Evolutionary conservation across 2,888 invertebrate species (phyloP).

Genomic region (Caradrina kadenii): DNA sequence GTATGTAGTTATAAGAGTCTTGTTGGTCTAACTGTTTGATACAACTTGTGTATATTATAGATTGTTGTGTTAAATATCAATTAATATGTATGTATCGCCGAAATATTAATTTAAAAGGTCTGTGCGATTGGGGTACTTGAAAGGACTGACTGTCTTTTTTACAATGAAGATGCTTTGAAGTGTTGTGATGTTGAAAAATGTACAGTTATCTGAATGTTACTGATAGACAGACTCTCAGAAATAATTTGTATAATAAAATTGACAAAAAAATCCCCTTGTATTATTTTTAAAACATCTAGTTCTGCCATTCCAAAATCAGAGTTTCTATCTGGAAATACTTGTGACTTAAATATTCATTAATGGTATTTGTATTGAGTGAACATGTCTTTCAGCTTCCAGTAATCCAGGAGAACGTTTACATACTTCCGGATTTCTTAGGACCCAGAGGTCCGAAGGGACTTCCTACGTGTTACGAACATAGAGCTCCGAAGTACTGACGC

Average conservation of each 20-base stretch:
- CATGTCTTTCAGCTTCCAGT: too few species aligned
- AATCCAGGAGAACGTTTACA: too few species aligned
- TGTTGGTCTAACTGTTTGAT: constrained; percentile 39
- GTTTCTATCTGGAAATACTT: not conserved
- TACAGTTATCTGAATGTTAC: constrained; percentile 65
- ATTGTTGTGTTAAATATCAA: constrained; percentile 51
- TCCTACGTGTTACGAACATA: too few species aligned
- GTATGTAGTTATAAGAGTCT: constrained; percentile 5
- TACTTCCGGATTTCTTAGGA: too few species aligned
- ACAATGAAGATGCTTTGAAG: constrained; percentile 61
- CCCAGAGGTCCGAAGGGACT: too few species aligned
- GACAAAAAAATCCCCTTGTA: constrained; percentile 25
- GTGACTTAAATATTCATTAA: not conserved
- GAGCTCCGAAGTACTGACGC: too few species aligned
- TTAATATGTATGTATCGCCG: constrained; percentile 55
- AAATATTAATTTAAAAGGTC: constrained; percentile 47
- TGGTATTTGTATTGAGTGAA: too few species aligned
- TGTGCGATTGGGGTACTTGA: constrained; percentile 46
- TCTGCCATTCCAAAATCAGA: not conserved
- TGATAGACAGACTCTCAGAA: constrained; percentile 56
- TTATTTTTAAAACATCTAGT: constrained; percentile 14
- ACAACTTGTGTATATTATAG: constrained; percentile 44
- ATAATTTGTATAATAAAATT: constrained; percentile 76
- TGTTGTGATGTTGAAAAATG: constrained; percentile 61
- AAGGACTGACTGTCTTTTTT: constrained; percentile 65